These are phyloP conservation scores for Diaperis boleti DNA, from an alignment of 2,888 invertebrate genomes.

Conservation along the genomic window DNA sequence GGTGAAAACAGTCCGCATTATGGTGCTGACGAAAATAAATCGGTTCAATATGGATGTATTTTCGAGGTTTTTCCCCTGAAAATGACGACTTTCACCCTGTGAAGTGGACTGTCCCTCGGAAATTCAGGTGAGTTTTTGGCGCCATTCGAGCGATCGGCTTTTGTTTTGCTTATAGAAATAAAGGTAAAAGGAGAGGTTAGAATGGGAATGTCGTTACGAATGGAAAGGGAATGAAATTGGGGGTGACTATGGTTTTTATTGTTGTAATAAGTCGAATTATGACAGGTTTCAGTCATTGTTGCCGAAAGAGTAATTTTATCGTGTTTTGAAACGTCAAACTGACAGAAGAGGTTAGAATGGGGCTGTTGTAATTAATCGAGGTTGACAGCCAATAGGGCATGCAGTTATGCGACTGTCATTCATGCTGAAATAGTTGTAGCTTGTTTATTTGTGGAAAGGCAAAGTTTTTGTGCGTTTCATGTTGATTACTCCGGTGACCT, in stretches of 20 bases:
- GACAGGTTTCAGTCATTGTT: too few relatives aligned
- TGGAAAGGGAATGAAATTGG: too few relatives aligned
- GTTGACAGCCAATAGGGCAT: background rate
- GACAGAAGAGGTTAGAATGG: constrained; percentile 4
- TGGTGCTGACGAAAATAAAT: constrained; percentile 17
- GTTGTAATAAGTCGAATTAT: too few relatives aligned
- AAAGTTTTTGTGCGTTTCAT: too few relatives aligned
- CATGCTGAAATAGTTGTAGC: too few relatives aligned
- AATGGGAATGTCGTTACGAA: too few relatives aligned
- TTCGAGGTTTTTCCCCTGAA: background rate
- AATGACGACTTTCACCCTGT: background rate
- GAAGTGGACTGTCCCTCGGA: constrained; percentile 14
- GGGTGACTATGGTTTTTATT: too few relatives aligned
- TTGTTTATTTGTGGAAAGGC: too few relatives aligned
- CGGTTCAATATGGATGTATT: constrained; percentile 18
- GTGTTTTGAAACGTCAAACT: too few relatives aligned
- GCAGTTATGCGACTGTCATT: too few relatives aligned
- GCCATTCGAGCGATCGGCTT: background rate
- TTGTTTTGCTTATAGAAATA: constrained; percentile 3
- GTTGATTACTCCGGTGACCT: background rate
- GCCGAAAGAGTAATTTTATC: too few relatives aligned
- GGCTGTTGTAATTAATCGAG: background rate
- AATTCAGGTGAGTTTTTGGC: constrained; percentile 11
- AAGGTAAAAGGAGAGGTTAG: too few relatives aligned
- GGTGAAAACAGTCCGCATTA: constrained; percentile 1